Conservation (phyloP, 2,888 invertebrate species). For the Synanthedon tipuliformis region DNA sequence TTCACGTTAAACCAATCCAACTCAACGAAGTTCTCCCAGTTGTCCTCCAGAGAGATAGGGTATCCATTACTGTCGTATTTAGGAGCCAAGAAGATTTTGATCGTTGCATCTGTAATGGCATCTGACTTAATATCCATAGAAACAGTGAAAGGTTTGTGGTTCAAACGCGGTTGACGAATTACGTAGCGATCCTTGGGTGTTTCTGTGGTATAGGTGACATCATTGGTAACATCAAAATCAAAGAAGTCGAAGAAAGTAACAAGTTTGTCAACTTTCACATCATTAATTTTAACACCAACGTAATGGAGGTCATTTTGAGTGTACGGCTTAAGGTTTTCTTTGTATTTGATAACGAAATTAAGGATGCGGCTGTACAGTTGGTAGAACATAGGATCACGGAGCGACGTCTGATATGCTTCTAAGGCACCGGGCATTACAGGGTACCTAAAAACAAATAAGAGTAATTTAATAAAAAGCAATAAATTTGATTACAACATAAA, state of each 20-base stretch:
- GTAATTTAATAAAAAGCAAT: no score
- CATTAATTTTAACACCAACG: constrained; percentile 71
- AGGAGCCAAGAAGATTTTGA: constrained; percentile 78
- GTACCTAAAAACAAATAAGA: constrained; percentile 22
- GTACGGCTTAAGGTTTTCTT: constrained; percentile 70
- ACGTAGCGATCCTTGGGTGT: constrained; percentile 50
- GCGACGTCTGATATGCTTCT: constrained; percentile 73
- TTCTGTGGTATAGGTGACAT: constrained; percentile 32
- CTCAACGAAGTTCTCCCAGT: constrained; percentile 71
- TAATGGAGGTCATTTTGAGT: constrained; percentile 66
- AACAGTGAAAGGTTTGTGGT: constrained; percentile 76
- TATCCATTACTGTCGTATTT: constrained; percentile 73
- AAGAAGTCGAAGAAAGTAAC: constrained; percentile 76
- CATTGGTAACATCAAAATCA: constrained; percentile 73
- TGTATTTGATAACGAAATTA: constrained; percentile 71
- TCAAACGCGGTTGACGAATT: constrained; percentile 76
- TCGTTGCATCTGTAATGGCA: constrained; percentile 64
- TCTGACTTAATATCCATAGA: constrained; percentile 72
- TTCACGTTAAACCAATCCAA: constrained; percentile 72
- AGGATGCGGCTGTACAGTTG: constrained; percentile 73
- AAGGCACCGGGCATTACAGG: constrained; percentile 68
- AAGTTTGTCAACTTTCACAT: constrained; percentile 72
- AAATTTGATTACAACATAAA: no score
- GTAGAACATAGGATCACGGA: constrained; percentile 80
- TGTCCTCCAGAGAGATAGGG: constrained; percentile 60